Evolutionary conservation across 2,888 invertebrate species (phyloP).

Genomic region (Subacronicta megacephala): DNA sequence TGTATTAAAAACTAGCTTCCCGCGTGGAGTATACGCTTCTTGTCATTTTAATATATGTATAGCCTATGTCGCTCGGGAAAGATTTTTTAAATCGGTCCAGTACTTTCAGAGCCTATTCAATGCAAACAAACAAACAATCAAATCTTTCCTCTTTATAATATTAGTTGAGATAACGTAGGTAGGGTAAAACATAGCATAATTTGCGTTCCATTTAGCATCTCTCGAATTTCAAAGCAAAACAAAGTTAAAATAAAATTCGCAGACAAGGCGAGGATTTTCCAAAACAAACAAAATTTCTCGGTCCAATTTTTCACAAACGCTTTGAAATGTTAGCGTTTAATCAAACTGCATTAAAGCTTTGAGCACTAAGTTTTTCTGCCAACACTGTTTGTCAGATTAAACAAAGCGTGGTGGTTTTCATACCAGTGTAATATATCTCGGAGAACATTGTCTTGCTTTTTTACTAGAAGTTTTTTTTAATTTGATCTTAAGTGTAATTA

Average conservation of each 20-base stretch:
- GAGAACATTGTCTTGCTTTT: background rate
- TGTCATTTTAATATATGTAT: too few species aligned
- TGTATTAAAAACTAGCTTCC: too few species aligned
- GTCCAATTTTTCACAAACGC: constrained; percentile 39
- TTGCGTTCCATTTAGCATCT: constrained; percentile 13
- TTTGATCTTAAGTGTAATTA: too few species aligned
- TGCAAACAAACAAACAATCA: too few species aligned
- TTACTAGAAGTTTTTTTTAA: background rate
- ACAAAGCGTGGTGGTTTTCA: constrained; percentile 56
- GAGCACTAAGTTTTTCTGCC: constrained; percentile 49
- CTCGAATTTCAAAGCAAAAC: constrained; percentile 28
- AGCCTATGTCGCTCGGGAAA: too few species aligned
- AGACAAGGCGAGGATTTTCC: constrained; percentile 11
- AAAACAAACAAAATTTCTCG: constrained; percentile 35
- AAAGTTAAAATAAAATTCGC: constrained; percentile 18
- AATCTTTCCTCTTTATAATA: too few species aligned
- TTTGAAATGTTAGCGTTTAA: constrained; percentile 49
- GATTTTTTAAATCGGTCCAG: too few species aligned
- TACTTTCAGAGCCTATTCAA: too few species aligned
- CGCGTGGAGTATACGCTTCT: too few species aligned
- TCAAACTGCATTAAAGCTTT: constrained; percentile 47
- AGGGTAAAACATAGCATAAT: too few species aligned
- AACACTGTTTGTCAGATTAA: constrained; percentile 59
- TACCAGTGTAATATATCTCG: constrained; percentile 14
- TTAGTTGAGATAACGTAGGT: too few species aligned